These are phyloP conservation scores for Pseudomyrmex concolor DNA, from an alignment of 1,140 invertebrate species.

Conservation along the genomic window DNA sequence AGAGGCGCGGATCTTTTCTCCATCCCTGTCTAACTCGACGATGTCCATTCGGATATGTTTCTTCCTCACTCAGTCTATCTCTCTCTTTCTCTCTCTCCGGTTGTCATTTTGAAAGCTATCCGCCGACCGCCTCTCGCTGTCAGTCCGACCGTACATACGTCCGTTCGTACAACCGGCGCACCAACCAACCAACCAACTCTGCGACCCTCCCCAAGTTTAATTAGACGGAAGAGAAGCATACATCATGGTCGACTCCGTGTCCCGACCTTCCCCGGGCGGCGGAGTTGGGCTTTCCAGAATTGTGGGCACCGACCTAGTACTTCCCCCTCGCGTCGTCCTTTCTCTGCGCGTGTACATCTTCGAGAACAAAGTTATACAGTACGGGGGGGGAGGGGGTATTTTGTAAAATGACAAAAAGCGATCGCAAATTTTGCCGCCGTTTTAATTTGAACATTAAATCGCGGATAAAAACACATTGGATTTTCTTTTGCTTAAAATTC, in stretches of 20 bases:
- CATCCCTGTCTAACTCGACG: constrained; percentile 46
- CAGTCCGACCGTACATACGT: constrained; percentile 68
- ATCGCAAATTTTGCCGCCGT: not conserved
- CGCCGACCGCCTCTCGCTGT: constrained; percentile 65
- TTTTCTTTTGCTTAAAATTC: not conserved
- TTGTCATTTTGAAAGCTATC: constrained; percentile 78
- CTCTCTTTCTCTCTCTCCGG: constrained; percentile 52
- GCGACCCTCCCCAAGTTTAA: constrained; percentile 77
- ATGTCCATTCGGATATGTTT: constrained; percentile 42
- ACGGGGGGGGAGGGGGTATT: not conserved
- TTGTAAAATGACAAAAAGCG: not conserved
- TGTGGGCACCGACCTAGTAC: constrained; percentile 69
- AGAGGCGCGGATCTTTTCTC: constrained; percentile 44
- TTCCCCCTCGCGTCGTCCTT: constrained; percentile 32
- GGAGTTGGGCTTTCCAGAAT: constrained; percentile 73
- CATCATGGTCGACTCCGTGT: constrained; percentile 75
- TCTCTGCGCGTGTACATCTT: constrained; percentile 29
- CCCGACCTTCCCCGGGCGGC: constrained; percentile 70
- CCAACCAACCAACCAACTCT: constrained; percentile 67
- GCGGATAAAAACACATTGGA: no score
- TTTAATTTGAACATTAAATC: not conserved
- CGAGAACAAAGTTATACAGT: constrained; percentile 29
- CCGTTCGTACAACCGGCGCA: constrained; percentile 63
- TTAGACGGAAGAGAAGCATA: constrained; percentile 79
- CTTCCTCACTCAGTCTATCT: not conserved